phyloP scores from a whole-genome alignment of 2,797 vertebrate species.

The Siniperca undulata region DNA sequence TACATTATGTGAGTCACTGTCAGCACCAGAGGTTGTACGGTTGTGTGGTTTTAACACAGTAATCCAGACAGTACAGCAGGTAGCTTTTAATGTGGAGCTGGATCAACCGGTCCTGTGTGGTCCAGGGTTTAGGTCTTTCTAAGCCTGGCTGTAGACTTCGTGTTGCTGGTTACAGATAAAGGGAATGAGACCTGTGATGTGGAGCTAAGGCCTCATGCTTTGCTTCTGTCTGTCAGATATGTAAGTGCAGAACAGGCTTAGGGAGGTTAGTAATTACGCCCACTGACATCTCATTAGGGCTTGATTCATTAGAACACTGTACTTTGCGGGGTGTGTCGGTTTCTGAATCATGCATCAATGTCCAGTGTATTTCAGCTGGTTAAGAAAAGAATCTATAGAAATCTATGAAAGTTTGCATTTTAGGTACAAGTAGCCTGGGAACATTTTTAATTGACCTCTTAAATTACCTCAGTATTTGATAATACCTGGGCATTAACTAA shows the following conservation, averaged over 20 bases:
- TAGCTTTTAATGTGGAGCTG: background rate
- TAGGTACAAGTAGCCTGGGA: background rate
- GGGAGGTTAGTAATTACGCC: constrained; percentile 35
- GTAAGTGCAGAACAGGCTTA: constrained; percentile 11
- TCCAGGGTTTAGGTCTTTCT: constrained; percentile 1
- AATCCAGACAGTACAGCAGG: background rate
- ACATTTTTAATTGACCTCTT: background rate
- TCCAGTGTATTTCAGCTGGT: background rate
- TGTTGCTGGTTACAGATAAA: constrained; percentile 17
- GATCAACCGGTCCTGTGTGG: background rate
- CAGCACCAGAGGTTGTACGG: background rate
- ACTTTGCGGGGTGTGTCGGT: constrained; percentile 9
- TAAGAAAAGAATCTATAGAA: background rate
- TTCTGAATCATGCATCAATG: constrained; percentile 16
- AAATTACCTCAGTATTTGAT: background rate
- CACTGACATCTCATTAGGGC: constrained; percentile 39
- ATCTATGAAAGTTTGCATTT: background rate
- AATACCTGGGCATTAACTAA: background rate
- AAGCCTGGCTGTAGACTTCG: background rate
- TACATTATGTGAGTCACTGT: background rate
- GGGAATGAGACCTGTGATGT: constrained; percentile 17
- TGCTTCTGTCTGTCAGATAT: constrained; percentile 28
- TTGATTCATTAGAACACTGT: constrained; percentile 37
- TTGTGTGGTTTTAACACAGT: background rate
- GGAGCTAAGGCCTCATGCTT: background rate